Conservation (phyloP, 2,888 invertebrate genomes). For the Chromoteleia sp. region DNA sequence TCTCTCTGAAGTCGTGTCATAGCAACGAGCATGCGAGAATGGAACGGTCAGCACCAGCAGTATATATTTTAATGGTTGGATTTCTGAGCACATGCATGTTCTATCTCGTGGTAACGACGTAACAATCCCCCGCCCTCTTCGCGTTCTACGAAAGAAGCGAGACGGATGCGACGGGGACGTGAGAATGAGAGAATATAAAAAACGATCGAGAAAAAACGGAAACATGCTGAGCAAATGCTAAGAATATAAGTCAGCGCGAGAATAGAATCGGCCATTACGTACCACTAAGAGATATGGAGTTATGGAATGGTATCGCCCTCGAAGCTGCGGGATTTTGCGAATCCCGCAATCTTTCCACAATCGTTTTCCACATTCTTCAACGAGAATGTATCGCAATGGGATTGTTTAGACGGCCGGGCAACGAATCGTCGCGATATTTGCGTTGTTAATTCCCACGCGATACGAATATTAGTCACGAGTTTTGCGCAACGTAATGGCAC, state of each 20-base stretch:
- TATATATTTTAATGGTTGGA: slow-evolving; percentile 81
- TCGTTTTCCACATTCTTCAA: slow-evolving; percentile 18
- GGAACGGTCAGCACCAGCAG: slow-evolving; percentile 77
- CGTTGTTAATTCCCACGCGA: slow-evolving; percentile 1
- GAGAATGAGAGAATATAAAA: slow-evolving; percentile 50
- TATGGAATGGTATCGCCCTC: slow-evolving; percentile 16
- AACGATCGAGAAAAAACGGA: slow-evolving; percentile 42
- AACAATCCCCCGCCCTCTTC: slow-evolving; percentile 58
- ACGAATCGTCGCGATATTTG: slow-evolving; percentile 10
- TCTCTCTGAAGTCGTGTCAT: slow-evolving; percentile 77
- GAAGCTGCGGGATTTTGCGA: slow-evolving; percentile 7
- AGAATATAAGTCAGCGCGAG: slow-evolving; percentile 48
- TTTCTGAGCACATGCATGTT: slow-evolving; percentile 76
- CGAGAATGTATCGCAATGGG: neutral
- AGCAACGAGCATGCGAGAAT: slow-evolving; percentile 76
- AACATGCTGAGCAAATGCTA: slow-evolving; percentile 54
- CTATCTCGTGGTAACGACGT: slow-evolving; percentile 76
- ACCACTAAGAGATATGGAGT: slow-evolving; percentile 15
- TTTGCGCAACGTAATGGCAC: slow-evolving; percentile 8
- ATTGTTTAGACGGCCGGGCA: neutral
- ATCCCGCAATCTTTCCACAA: too few relatives aligned
- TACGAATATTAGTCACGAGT: slow-evolving; percentile 21
- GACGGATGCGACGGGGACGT: slow-evolving; percentile 41
- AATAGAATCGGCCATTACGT: slow-evolving; percentile 49
- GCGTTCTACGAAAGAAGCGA: slow-evolving; percentile 60